A percentile compares a stretch with the other conserved stretches of the same genome.
Conservation (phyloP, 2,797 vertebrate genomes). For the Dipus sagitta region DNA sequence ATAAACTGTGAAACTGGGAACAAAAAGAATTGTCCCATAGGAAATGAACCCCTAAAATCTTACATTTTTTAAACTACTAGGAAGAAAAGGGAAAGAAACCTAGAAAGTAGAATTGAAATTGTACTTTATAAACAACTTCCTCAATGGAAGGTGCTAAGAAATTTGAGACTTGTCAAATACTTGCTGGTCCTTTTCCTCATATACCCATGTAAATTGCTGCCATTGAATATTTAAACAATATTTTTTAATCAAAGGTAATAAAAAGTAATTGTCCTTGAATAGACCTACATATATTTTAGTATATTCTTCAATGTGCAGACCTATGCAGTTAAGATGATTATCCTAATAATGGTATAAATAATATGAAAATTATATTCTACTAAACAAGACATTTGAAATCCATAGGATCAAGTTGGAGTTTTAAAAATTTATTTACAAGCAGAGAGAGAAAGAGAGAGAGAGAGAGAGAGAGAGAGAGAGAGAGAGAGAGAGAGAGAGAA, state of each 20-base stretch:
- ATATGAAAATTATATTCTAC: constrained; percentile 2
- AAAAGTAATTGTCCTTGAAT: not conserved
- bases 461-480: no score
- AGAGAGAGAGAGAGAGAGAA: no score
- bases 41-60: not conserved
- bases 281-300: not conserved
- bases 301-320: not conserved
- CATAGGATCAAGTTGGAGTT: not conserved
- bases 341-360: not conserved
- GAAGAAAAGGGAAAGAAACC: not conserved
- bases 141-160: not conserved
- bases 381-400: constrained; percentile 46
- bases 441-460: no score
- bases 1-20: constrained; percentile 19
- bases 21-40: not conserved
- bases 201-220: not conserved
- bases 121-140: not conserved
- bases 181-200: not conserved
- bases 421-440: not conserved
- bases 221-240: not conserved
- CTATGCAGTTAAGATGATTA: not conserved
- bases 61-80: not conserved
- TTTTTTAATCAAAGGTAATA: not conserved
- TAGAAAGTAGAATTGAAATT: constrained; percentile 13
- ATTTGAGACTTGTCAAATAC: not conserved